Conservation (phyloP, 1,140 invertebrate genomes). For the Drosophila tropicalis region DNA sequence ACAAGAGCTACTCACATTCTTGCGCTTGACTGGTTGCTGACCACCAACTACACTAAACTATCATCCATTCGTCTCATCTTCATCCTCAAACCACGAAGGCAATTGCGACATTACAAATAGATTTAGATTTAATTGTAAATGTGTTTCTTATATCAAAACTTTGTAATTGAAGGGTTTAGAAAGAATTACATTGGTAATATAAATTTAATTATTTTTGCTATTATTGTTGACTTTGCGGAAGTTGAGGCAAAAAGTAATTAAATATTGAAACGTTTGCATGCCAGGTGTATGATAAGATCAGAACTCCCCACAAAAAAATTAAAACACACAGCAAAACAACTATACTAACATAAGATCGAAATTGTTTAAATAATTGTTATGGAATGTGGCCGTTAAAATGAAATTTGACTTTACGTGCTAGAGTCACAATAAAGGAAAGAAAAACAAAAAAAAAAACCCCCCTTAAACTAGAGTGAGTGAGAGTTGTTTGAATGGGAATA, state of each 20-base stretch:
- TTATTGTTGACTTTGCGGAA: constrained; percentile 23
- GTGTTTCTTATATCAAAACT: constrained; percentile 18
- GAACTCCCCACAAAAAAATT: constrained; percentile 23
- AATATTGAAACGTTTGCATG: constrained; percentile 39
- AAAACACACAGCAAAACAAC: background rate
- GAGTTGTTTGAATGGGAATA: background rate
- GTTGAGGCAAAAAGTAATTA: constrained; percentile 21
- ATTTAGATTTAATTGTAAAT: constrained; percentile 8
- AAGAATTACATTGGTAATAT: background rate
- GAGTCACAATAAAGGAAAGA: constrained; percentile 34
- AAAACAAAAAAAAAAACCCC: background rate
- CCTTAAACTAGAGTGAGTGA: constrained; percentile 14
- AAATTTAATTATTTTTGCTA: background rate
- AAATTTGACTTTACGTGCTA: constrained; percentile 29
- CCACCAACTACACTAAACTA: constrained; percentile 19
- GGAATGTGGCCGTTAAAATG: constrained; percentile 37
- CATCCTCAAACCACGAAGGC: constrained; percentile 13
- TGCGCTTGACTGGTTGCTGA: constrained; percentile 48
- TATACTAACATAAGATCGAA: constrained; percentile 25
- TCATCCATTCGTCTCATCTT: too few species aligned
- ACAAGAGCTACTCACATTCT: constrained; percentile 31
- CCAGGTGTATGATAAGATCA: constrained; percentile 19
- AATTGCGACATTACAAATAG: background rate
- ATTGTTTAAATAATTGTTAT: constrained; percentile 56
- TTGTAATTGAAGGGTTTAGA: constrained; percentile 25